Conservation (phyloP, 2,797 vertebrate genomes). For the Micropoecilia bifurca region DNA sequence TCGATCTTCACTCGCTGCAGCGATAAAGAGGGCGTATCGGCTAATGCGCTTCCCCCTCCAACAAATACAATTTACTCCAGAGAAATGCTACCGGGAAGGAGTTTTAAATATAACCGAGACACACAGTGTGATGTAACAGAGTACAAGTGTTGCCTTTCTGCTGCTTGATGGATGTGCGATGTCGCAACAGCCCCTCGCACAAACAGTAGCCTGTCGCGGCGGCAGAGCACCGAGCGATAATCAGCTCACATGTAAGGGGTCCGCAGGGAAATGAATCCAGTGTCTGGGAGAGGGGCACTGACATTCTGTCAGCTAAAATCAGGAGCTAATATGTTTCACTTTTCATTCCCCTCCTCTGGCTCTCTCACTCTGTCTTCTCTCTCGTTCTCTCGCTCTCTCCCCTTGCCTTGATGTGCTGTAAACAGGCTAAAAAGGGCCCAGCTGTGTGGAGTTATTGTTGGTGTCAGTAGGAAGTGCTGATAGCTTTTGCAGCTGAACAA, state of each 20-base stretch:
- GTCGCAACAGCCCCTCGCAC: constrained; percentile 37
- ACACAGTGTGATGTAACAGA: constrained; percentile 37
- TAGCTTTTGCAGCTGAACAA: constrained; percentile 92
- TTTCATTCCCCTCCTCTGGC: constrained; percentile 77
- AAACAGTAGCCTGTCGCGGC: constrained; percentile 54
- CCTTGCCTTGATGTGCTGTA: constrained; percentile 87
- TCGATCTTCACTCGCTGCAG: constrained; percentile 60
- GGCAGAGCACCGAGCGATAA: constrained; percentile 44
- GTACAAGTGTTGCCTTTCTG: constrained; percentile 38
- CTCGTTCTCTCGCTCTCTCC: constrained; percentile 67
- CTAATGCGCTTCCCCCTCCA: constrained; percentile 63
- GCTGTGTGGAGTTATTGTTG: constrained; percentile 91
- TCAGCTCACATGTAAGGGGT: constrained; percentile 39
- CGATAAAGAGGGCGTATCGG: constrained; percentile 74
- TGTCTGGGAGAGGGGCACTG: constrained; percentile 56
- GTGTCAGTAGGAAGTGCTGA: constrained; percentile 91
- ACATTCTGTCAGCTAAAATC: constrained; percentile 80
- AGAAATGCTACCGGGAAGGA: constrained; percentile 47
- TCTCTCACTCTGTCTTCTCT: constrained; percentile 67
- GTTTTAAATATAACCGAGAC: constrained; percentile 39
- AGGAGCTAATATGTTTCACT: constrained; percentile 86
- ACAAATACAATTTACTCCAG: constrained; percentile 57
- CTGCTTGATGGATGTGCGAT: constrained; percentile 46
- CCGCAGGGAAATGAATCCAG: constrained; percentile 50
- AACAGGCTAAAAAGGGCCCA: constrained; percentile 89